Percentiles rank a stretch among this genome's conserved stretches.
phyloP scores from a whole-genome alignment of 2,113 vertebrate genomes.

The Ailuropoda melanoleuca region DNA sequence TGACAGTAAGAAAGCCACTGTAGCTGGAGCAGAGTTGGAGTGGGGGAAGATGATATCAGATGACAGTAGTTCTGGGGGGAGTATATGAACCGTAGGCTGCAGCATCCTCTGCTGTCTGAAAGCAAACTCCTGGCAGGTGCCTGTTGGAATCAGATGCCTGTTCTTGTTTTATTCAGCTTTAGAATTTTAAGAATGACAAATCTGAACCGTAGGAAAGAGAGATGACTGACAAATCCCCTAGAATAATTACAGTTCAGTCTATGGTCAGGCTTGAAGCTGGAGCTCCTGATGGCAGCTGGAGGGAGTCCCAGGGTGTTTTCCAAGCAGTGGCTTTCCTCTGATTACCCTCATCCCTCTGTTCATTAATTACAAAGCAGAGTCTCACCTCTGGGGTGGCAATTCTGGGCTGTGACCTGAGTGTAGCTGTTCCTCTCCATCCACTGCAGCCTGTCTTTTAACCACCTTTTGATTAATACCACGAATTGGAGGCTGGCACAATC shows the following conservation, averaged over 20 bases:
- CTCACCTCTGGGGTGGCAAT: conserved; percentile 55
- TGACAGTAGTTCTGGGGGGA: neutral
- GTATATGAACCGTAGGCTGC: neutral
- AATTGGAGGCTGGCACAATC: neutral
- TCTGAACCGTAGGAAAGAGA: neutral
- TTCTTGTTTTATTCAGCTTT: neutral
- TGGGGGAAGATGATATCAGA: rapidly evolving
- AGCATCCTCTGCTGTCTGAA: neutral
- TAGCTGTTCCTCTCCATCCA: neutral
- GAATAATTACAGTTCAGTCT: neutral
- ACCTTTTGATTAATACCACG: conserved; percentile 59
- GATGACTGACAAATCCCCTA: neutral
- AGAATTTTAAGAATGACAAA: neutral
- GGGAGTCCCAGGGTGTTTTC: neutral
- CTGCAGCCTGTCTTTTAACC: conserved; percentile 42
- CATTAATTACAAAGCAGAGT: conserved; percentile 55
- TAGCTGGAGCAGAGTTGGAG: neutral
- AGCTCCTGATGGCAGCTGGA: neutral
- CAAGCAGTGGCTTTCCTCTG: conserved; percentile 11
- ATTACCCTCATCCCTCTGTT: neutral
- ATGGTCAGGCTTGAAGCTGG: neutral
- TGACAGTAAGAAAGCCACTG: neutral
- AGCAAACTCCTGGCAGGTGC: neutral
- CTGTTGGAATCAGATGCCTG: neutral
- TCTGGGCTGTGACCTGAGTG: conserved; percentile 42